A percentile compares a stretch with the other conserved stretches of the same genome.
These are phyloP conservation scores for Nettapus auritus DNA, from an alignment of 2,113 vertebrate genomes.

Conservation along the genomic window DNA sequence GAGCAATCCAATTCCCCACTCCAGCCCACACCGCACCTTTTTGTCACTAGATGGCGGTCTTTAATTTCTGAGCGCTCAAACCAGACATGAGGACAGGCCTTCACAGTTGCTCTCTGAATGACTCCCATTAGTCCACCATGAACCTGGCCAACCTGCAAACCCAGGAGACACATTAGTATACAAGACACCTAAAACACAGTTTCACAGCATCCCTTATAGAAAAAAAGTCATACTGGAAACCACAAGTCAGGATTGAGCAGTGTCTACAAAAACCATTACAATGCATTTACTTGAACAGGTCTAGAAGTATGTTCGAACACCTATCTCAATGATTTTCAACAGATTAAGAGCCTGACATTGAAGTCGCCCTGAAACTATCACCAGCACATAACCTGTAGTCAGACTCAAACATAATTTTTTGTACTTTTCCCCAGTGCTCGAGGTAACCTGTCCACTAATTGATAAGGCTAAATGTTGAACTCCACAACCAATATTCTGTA, in stretches of 20 bases:
- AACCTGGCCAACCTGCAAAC: constrained; percentile 89
- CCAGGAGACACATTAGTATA: not conserved
- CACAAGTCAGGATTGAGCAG: not conserved
- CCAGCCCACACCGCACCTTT: constrained; percentile 78
- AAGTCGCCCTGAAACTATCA: too few relatives aligned
- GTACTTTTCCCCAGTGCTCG: not conserved
- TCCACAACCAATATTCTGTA: not conserved
- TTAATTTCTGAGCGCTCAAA: constrained; percentile 95
- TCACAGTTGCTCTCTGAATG: constrained; percentile 91
- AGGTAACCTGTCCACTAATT: not conserved
- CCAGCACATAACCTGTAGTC: not conserved
- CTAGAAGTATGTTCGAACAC: rapidly evolving
- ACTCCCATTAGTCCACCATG: constrained; percentile 93
- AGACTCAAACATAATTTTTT: not conserved
- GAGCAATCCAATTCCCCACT: rapidly evolving
- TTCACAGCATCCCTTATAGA: not conserved
- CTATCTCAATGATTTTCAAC: not conserved
- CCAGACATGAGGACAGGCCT: constrained; percentile 94
- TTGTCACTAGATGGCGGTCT: constrained; percentile 90
- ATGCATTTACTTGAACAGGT: not conserved
- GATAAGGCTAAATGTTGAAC: not conserved
- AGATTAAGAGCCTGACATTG: not conserved
- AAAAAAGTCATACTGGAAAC: not conserved
- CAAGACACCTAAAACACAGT: not conserved
- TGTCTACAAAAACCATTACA: not conserved